These are phyloP conservation scores for Pseudomugil tenellus DNA, from an alignment of 2,797 vertebrate species.

Conservation along the genomic window DNA sequence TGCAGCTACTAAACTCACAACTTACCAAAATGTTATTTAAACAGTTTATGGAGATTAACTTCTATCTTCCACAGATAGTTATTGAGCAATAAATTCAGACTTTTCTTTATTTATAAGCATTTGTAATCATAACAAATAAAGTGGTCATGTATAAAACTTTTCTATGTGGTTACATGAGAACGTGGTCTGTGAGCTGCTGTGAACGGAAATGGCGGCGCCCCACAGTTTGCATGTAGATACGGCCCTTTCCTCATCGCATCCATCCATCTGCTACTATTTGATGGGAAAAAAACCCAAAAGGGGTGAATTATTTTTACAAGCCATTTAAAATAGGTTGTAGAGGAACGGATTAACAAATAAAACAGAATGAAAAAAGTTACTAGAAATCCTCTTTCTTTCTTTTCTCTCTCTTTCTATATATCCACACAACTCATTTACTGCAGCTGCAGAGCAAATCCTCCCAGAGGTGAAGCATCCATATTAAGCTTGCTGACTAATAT, in stretches of 20 bases:
- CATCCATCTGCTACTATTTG: not conserved
- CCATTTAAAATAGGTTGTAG: slow-evolving; percentile 3
- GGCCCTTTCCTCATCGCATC: not conserved
- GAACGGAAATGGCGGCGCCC: not conserved
- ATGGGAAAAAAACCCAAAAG: not conserved
- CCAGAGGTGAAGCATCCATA: slow-evolving; percentile 4
- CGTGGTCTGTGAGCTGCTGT: not conserved
- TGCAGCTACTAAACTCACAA: too few species aligned
- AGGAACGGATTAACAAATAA: not conserved
- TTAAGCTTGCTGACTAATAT: slow-evolving; percentile 27
- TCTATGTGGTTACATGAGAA: slow-evolving; percentile 10
- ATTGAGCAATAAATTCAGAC: not conserved
- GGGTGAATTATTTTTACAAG: not conserved
- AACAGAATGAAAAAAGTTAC: not conserved
- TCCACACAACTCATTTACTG: slow-evolving; percentile 3
- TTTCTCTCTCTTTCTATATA: not conserved
- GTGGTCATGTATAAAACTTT: not conserved
- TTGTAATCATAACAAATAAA: not conserved
- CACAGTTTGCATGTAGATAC: not conserved
- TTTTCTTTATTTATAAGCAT: slow-evolving; percentile 46
- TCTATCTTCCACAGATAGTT: not conserved
- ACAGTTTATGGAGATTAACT: not conserved
- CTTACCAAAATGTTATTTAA: not conserved
- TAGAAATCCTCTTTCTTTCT: too few species aligned
- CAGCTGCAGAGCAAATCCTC: slow-evolving; percentile 8